Percentiles rank a stretch among this genome's conserved stretches.
Evolutionary conservation across 37 sponge, comb jelly and placozoan genomes (phyloP).

Genomic region (Eunapius fragilis): DNA sequence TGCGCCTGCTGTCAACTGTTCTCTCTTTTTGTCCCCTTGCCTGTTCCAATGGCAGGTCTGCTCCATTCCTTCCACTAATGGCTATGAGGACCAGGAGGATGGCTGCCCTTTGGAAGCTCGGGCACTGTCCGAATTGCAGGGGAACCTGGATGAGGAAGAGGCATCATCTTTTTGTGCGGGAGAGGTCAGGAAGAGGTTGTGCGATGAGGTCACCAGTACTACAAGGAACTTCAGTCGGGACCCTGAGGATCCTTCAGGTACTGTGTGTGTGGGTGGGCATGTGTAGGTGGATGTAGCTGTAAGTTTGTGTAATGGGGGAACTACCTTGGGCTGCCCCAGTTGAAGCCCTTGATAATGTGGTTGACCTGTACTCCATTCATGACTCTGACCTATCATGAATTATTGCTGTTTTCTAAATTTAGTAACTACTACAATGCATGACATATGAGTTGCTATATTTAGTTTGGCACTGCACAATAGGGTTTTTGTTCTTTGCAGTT

Average conservation of each 20-base stretch:
- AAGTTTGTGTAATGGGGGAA: background rate
- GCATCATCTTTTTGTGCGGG: slow-evolving; percentile 67
- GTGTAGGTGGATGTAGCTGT: background rate
- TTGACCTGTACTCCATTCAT: no score
- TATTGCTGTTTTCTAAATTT: no score
- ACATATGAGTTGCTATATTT: no score
- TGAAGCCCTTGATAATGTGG: no score
- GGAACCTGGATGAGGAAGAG: slow-evolving; percentile 13
- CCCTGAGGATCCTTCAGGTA: slow-evolving; percentile 87
- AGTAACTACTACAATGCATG: no score
- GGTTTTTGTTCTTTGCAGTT: no score
- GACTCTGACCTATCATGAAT: no score
- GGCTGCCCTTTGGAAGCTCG: background rate
- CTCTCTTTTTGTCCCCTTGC: background rate
- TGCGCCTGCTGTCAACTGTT: no score
- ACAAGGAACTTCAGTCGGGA: slow-evolving; percentile 65
- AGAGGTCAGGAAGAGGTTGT: slow-evolving; percentile 72
- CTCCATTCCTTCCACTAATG: background rate
- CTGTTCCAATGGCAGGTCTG: background rate
- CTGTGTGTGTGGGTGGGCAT: background rate
- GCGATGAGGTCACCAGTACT: slow-evolving; percentile 34
- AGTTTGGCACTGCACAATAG: no score
- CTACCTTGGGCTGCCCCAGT: background rate
- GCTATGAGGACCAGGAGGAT: slow-evolving; percentile 11
- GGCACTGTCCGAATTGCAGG: background rate